Conservation (phyloP, 2,888 invertebrate genomes). For the Asteroscopus sphinx region DNA sequence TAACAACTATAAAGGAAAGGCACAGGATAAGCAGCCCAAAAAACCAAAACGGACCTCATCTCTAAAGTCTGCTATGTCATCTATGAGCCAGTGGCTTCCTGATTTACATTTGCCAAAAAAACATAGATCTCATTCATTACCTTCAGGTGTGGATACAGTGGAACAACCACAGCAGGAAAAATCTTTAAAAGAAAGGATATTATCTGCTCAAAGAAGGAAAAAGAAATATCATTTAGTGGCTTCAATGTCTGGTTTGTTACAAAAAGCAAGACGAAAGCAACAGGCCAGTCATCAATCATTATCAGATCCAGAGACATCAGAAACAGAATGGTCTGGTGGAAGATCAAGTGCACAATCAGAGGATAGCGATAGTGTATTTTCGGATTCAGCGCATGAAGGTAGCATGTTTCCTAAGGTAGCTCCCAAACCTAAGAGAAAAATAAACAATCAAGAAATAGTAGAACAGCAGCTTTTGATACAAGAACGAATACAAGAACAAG, state of each 20-base stretch:
- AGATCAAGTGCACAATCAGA: conserved; percentile 92
- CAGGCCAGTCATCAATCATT: conserved; percentile 91
- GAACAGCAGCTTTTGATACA: conserved; percentile 86
- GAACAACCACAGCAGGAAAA: conserved; percentile 86
- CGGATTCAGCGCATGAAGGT: conserved; percentile 91
- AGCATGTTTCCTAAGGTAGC: conserved; percentile 91
- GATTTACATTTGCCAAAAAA: conserved; percentile 94
- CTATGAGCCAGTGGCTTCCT: conserved; percentile 94
- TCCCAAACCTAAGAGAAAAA: conserved; percentile 81
- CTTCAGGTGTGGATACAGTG: conserved; percentile 91
- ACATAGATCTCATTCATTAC: conserved; percentile 95
- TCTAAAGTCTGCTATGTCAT: conserved; percentile 94
- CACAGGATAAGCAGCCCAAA: conserved; percentile 90
- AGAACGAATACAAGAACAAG: conserved; percentile 83
- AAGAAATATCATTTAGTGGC: conserved; percentile 95
- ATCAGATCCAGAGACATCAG: conserved; percentile 94
- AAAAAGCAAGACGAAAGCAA: conserved; percentile 94
- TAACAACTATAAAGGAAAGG: conserved; percentile 90
- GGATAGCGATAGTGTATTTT: conserved; percentile 93
- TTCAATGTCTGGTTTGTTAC: conserved; percentile 95
- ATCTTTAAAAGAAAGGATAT: conserved; percentile 83
- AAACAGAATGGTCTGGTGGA: conserved; percentile 92
- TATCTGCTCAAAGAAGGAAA: conserved; percentile 90
- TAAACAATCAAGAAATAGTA: conserved; percentile 85
- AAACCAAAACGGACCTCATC: conserved; percentile 93